A percentile compares a stretch with the other conserved stretches of the same genome.
Conservation (phyloP, 2,888 invertebrate species). For the Frankliniella fusca region DNA sequence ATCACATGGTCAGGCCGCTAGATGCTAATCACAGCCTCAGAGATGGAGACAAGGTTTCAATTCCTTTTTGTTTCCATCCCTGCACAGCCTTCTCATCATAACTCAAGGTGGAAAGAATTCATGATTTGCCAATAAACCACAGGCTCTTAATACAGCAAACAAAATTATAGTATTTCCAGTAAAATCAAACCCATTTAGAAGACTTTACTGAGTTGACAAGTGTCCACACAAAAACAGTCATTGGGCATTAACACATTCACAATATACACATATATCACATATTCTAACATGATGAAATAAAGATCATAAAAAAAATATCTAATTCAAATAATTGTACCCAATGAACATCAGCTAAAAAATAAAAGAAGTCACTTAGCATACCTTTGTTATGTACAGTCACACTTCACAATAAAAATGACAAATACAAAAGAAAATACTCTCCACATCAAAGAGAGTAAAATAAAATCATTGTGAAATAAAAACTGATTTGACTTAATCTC, state of each 20-base stretch:
- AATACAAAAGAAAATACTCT: neutral
- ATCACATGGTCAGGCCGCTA: conserved; percentile 1
- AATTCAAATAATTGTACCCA: no score
- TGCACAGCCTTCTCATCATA: neutral
- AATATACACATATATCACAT: neutral
- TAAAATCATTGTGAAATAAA: neutral
- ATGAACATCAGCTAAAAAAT: neutral
- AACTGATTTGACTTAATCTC: neutral
- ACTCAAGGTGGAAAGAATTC: neutral
- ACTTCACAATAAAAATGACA: neutral
- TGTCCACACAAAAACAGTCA: no score
- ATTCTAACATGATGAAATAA: neutral
- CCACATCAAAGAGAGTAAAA: neutral
- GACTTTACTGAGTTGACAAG: no score
- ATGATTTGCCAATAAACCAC: neutral
- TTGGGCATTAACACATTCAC: neutral
- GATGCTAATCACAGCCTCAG: neutral
- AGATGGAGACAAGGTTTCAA: no score
- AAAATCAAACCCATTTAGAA: neutral
- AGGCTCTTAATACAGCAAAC: neutral
- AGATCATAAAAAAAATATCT: neutral
- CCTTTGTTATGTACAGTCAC: neutral
- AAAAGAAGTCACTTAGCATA: neutral
- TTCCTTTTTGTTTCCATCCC: no score
- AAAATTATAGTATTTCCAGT: neutral